phyloP scores from a whole-genome alignment of 2,888 invertebrate genomes.

The Mesoligia furuncula region DNA sequence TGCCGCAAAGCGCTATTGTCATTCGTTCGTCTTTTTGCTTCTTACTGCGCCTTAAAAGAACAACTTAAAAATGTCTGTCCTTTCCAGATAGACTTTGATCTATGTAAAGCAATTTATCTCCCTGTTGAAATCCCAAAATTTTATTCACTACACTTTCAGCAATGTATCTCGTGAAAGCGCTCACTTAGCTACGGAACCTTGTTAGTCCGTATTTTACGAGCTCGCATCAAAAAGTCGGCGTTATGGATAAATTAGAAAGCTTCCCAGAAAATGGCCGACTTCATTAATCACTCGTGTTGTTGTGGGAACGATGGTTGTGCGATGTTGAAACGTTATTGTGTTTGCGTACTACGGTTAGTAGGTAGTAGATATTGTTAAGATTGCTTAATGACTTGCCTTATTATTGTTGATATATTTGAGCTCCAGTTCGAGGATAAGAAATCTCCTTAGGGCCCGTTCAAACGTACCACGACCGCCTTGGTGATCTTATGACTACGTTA shows the following conservation, averaged over 20 bases:
- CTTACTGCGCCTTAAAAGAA: background rate
- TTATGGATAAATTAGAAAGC: constrained; percentile 68
- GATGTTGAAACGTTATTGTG: constrained; percentile 39
- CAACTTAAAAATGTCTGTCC: background rate
- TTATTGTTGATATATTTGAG: constrained; percentile 20
- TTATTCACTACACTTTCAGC: constrained; percentile 39
- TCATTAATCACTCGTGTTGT: constrained; percentile 69
- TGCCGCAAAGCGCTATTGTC: background rate
- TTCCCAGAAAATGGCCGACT: constrained; percentile 48
- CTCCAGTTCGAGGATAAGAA: background rate
- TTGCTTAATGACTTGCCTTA: background rate
- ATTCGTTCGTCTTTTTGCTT: background rate
- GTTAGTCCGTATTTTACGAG: constrained; percentile 50
- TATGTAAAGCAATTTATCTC: constrained; percentile 23
- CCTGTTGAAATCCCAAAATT: constrained; percentile 34
- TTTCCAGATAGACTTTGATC: constrained; percentile 11
- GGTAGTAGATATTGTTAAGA: constrained; percentile 1
- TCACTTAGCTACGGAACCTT: constrained; percentile 43
- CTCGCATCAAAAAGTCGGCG: constrained; percentile 65
- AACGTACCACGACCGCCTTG: background rate
- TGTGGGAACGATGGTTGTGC: constrained; percentile 46
- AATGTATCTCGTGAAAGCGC: constrained; percentile 27
- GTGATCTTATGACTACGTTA: too few species aligned
- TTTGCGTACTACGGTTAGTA: background rate
- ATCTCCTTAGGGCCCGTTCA: background rate